These are phyloP conservation scores for Seriola dumerili DNA, from an alignment of 2,113 vertebrate genomes.

Conservation along the genomic window DNA sequence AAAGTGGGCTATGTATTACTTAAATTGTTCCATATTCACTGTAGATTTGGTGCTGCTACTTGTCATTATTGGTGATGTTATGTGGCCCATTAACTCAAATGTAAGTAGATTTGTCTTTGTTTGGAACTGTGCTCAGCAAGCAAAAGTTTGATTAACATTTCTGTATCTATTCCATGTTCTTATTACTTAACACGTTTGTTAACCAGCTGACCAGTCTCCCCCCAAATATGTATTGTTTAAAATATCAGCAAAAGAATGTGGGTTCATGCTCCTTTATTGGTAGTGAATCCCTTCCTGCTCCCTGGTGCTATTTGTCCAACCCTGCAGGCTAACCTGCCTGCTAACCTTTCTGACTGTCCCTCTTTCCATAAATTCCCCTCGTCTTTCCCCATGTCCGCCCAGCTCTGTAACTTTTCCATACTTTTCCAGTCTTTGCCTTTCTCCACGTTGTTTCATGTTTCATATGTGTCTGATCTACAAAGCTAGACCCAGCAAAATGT, in stretches of 20 bases:
- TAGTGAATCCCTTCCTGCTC: background rate
- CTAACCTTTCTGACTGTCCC: conserved; percentile 8
- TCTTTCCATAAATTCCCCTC: background rate
- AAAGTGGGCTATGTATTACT: too few species aligned
- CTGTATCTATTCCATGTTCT: background rate
- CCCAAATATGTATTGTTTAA: background rate
- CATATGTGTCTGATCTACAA: background rate
- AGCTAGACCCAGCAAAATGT: background rate
- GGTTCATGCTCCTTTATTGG: background rate
- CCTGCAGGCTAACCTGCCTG: background rate
- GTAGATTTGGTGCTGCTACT: background rate
- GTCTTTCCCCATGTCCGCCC: background rate
- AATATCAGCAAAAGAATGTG: background rate
- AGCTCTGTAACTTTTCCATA: background rate
- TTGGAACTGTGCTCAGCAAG: background rate
- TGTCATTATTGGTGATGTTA: too few species aligned
- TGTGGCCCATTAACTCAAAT: too few species aligned
- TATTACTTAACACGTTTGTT: background rate
- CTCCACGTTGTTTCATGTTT: background rate
- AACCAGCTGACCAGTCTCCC: background rate
- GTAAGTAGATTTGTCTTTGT: background rate
- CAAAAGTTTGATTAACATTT: background rate
- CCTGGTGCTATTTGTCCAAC: background rate
- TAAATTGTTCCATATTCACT: too few species aligned
- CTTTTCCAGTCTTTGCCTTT: background rate